Conservation (phyloP, 2,113 vertebrate genomes). For the Lophotis ruficrista region DNA sequence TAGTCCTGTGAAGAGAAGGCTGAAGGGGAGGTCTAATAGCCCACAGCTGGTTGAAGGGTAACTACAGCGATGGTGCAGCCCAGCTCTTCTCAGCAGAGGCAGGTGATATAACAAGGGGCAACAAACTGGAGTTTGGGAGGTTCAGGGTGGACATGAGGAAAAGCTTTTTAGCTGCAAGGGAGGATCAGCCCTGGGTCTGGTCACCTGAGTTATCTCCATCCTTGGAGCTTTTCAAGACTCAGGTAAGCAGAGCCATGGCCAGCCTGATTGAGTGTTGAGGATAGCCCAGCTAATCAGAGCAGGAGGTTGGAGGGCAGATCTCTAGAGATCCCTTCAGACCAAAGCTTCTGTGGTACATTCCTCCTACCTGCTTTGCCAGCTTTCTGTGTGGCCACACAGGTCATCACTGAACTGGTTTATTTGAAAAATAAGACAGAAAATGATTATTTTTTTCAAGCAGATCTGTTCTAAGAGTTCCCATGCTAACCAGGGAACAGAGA, state of each 20-base stretch:
- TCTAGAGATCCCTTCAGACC: not conserved
- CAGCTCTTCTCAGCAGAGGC: not conserved
- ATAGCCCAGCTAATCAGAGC: not conserved
- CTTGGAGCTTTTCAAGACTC: not conserved
- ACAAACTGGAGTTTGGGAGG: not conserved
- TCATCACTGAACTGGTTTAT: not conserved
- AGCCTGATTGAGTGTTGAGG: rapidly evolving
- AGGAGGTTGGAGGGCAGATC: not conserved
- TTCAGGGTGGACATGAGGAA: not conserved
- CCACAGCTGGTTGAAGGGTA: not conserved
- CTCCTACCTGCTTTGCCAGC: not conserved
- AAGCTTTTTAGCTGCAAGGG: not conserved
- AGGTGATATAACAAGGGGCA: not conserved
- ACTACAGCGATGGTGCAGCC: not conserved
- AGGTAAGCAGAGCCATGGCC: not conserved
- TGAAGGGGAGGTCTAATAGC: not conserved
- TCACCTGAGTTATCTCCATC: not conserved
- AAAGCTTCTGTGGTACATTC: not conserved
- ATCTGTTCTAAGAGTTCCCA: not conserved
- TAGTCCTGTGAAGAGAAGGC: not conserved
- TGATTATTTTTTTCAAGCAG: not conserved
- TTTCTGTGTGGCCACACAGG: not conserved
- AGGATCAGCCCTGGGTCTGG: not conserved
- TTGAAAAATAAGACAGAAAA: not conserved
- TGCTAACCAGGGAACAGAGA: not conserved